phyloP scores from a whole-genome alignment of 1,140 invertebrate species.

The Macrocentrus cingulum region DNA sequence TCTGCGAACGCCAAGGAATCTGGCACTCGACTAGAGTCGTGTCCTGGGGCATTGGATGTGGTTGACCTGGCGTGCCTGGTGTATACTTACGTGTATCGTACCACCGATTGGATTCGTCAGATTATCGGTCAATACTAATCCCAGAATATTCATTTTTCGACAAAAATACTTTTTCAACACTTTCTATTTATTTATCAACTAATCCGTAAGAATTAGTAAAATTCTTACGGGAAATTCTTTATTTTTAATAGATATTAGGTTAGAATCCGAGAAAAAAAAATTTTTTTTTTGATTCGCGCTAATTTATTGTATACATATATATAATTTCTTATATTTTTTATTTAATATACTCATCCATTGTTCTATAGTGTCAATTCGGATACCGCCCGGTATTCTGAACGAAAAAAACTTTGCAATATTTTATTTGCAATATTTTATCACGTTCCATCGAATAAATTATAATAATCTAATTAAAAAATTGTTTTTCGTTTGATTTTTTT shows the following conservation, averaged over 20 bases:
- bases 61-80: conserved; percentile 83
- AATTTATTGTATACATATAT: conserved; percentile 35
- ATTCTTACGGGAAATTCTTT: too few relatives aligned
- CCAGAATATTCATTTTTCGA: background rate
- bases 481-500: too few relatives aligned
- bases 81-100: conserved; percentile 85
- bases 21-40: conserved; percentile 88
- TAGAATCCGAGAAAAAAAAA: too few relatives aligned
- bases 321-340: conserved; percentile 1
- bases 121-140: conserved; percentile 62
- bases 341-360: conserved; percentile 6
- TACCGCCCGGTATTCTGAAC: conserved; percentile 42
- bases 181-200: conserved; percentile 13
- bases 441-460: conserved; percentile 12
- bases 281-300: too few relatives aligned
- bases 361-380: conserved; percentile 39
- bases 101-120: conserved; percentile 85
- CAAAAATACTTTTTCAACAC: background rate
- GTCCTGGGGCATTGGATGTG: conserved; percentile 89
- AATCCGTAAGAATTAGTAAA: too few relatives aligned
- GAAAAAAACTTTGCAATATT: conserved; percentile 56
- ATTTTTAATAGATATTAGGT: too few relatives aligned
- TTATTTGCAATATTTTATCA: conserved; percentile 47
- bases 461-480: conserved; percentile 17
- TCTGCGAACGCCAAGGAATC: conserved; percentile 81